These are phyloP conservation scores for Cheilosia vernalis DNA, from an alignment of 2,888 invertebrate genomes.

Conservation along the genomic window DNA sequence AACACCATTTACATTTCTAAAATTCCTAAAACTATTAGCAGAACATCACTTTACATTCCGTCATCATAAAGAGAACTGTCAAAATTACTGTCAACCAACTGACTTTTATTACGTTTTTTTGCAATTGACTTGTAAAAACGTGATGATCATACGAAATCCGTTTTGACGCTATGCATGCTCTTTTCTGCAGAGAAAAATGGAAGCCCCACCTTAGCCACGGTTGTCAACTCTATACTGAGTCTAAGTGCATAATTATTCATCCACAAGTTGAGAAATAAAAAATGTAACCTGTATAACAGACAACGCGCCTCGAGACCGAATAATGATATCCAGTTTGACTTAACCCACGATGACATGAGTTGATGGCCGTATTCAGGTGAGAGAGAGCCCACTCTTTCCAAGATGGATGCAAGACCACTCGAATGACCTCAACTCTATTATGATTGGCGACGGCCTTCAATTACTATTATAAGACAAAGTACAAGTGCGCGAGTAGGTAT, in stretches of 20 bases:
- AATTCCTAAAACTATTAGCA: no score
- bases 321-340: conserved; percentile 42
- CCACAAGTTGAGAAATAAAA: not conserved
- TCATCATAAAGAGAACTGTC: conserved; percentile 9
- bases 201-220: not conserved
- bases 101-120: conserved; percentile 15
- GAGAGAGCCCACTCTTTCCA: conserved; percentile 31
- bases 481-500: conserved; percentile 8
- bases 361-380: conserved; percentile 49
- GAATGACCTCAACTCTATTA: conserved; percentile 56
- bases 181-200: not conserved
- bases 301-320: conserved; percentile 20
- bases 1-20: no score
- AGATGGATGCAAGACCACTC: conserved; percentile 68
- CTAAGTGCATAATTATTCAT: conserved; percentile 21
- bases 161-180: conserved; percentile 10
- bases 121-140: conserved; percentile 29
- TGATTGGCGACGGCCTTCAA: conserved; percentile 53
- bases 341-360: conserved; percentile 54
- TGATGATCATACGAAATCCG: conserved; percentile 31
- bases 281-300: conserved; percentile 30
- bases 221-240: conserved; percentile 1
- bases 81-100: conserved; percentile 22
- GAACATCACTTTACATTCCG: not conserved
- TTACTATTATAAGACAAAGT: conserved; percentile 48